These are phyloP conservation scores for Oreochromis niloticus DNA, from an alignment of 2,113 vertebrate species.

Conservation along the genomic window DNA sequence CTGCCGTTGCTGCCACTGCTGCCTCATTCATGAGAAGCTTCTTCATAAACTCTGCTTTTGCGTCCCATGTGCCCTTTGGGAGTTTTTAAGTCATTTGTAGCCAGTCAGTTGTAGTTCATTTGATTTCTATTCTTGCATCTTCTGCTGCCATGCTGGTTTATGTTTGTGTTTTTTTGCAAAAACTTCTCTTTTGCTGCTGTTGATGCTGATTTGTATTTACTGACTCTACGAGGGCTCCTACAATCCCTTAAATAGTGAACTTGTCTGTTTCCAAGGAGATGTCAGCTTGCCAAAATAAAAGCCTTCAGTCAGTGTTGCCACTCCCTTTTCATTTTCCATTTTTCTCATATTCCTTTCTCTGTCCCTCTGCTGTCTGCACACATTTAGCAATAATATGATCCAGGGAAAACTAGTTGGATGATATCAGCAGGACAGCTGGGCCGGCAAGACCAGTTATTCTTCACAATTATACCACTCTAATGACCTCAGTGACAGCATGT, in stretches of 20 bases:
- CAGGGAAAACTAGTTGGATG: background rate
- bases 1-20: slow-evolving; percentile 12
- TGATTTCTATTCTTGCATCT: slow-evolving; percentile 10
- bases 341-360: background rate
- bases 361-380: slow-evolving; percentile 17
- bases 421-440: slow-evolving; percentile 46
- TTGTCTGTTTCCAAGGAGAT: slow-evolving; percentile 25
- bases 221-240: background rate
- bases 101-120: slow-evolving; percentile 28
- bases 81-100: slow-evolving; percentile 55
- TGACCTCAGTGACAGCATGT: slow-evolving; percentile 5
- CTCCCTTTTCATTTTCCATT: slow-evolving; percentile 13
- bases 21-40: slow-evolving; percentile 15
- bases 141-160: background rate
- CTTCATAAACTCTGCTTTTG: slow-evolving; percentile 37
- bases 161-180: background rate
- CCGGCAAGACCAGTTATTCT: slow-evolving; percentile 28
- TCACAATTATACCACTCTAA: slow-evolving; percentile 45
- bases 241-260: background rate
- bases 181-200: background rate
- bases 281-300: slow-evolving; percentile 20
- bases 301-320: background rate
- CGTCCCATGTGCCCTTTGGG: slow-evolving; percentile 4
- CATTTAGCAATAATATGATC: background rate
- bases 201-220: background rate